phyloP scores from a whole-genome alignment of 2,113 vertebrate genomes.

The Antechinus stuartii region DNA sequence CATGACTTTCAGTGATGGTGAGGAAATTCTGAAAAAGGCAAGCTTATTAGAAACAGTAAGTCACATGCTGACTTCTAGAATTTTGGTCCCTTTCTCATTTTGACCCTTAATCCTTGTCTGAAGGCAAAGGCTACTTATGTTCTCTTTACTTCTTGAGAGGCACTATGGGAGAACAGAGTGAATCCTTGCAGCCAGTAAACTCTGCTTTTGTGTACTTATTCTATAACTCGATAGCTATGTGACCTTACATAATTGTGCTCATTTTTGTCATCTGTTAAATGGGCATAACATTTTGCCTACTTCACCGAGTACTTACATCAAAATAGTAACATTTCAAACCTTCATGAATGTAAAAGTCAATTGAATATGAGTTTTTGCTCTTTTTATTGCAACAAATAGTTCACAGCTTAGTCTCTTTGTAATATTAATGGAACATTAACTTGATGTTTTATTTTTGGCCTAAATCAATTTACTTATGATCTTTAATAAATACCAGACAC shows the following conservation, averaged over 20 bases:
- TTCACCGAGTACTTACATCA: not conserved
- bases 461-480: not conserved
- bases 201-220: not conserved
- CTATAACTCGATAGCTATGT: no score
- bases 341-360: not conserved
- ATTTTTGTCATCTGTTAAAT: not conserved
- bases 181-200: not conserved
- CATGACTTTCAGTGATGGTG: not conserved
- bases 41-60: not conserved
- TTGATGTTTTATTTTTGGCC: not conserved
- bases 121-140: not conserved
- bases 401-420: not conserved
- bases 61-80: not conserved
- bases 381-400: not conserved
- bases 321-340: not conserved
- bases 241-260: not conserved
- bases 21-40: constrained; percentile 9
- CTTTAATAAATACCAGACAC: not conserved
- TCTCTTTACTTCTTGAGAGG: not conserved
- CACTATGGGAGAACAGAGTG: not conserved
- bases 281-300: not conserved
- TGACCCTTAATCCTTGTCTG: not conserved
- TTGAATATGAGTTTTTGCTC: not conserved
- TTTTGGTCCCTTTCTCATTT: not conserved
- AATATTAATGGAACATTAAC: not conserved